These are phyloP conservation scores for Eupithecia abbreviata DNA, from an alignment of 2,888 invertebrate species.

Conservation along the genomic window DNA sequence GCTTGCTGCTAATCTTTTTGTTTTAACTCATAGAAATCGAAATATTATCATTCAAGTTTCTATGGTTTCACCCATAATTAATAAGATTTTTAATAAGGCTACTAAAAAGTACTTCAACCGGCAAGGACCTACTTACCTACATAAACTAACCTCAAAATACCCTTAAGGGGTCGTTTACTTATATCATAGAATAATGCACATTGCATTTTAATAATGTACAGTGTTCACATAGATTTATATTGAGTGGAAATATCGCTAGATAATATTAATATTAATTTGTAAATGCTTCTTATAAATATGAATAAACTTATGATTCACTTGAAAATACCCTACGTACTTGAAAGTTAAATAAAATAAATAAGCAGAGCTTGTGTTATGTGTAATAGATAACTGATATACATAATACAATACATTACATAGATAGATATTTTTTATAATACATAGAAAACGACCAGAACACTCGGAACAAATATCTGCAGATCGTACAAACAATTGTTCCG, in stretches of 20 bases:
- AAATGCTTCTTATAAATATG: conserved; percentile 2
- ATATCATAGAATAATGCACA: conserved; percentile 12
- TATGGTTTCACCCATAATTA: not conserved
- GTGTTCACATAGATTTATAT: conserved; percentile 6
- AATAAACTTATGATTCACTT: not conserved
- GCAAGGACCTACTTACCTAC: too few relatives aligned
- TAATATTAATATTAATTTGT: not conserved
- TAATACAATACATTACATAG: too few relatives aligned
- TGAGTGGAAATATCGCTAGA: not conserved
- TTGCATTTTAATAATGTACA: conserved; percentile 10
- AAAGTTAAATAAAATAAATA: not conserved
- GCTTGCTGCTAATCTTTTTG: not conserved
- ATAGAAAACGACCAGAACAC: too few relatives aligned
- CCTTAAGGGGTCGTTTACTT: conserved; percentile 5
- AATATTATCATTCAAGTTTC: too few relatives aligned
- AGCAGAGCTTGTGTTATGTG: too few relatives aligned
- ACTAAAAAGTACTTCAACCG: not conserved
- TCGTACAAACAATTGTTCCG: too few relatives aligned
- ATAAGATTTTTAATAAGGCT: not conserved
- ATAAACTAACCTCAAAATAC: not conserved
- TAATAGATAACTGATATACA: too few relatives aligned
- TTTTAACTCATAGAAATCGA: not conserved
- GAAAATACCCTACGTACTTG: not conserved
- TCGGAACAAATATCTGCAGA: too few relatives aligned
- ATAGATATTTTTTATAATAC: too few relatives aligned